phyloP scores from a whole-genome alignment of 2,888 invertebrate species.

The Beris chalybata region DNA sequence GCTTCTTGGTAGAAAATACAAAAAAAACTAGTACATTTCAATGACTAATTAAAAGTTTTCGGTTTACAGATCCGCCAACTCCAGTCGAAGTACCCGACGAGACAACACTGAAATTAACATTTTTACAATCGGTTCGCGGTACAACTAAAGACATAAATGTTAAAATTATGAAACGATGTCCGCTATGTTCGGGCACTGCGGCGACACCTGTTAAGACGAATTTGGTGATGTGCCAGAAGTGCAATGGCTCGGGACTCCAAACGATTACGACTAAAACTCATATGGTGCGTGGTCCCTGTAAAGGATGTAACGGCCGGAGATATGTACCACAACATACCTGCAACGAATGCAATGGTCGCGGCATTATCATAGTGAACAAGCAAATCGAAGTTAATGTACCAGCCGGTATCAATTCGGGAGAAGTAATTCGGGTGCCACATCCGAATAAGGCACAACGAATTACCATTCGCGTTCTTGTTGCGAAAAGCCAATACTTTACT shows the following conservation, averaged over 20 bases:
- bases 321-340: constrained; percentile 48
- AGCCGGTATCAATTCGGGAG: constrained; percentile 47
- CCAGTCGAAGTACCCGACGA: constrained; percentile 43
- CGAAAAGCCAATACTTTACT: constrained; percentile 47
- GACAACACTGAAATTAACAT: constrained; percentile 41
- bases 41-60: neutral
- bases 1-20: neutral
- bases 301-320: constrained; percentile 49
- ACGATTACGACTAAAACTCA: constrained; percentile 45
- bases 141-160: constrained; percentile 48
- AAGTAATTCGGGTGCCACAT: constrained; percentile 47
- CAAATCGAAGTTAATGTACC: constrained; percentile 47
- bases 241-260: constrained; percentile 49
- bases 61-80: constrained; percentile 40
- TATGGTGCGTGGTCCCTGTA: constrained; percentile 43
- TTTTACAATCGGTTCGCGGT: constrained; percentile 49
- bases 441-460: constrained; percentile 48
- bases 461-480: constrained; percentile 46
- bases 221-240: constrained; percentile 50
- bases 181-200: constrained; percentile 48
- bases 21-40: neutral
- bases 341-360: constrained; percentile 48
- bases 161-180: constrained; percentile 47
- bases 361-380: constrained; percentile 44
- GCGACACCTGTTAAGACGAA: constrained; percentile 42